These are phyloP conservation scores for Morone saxatilis DNA, from an alignment of 2,113 vertebrate genomes.

Conservation along the genomic window DNA sequence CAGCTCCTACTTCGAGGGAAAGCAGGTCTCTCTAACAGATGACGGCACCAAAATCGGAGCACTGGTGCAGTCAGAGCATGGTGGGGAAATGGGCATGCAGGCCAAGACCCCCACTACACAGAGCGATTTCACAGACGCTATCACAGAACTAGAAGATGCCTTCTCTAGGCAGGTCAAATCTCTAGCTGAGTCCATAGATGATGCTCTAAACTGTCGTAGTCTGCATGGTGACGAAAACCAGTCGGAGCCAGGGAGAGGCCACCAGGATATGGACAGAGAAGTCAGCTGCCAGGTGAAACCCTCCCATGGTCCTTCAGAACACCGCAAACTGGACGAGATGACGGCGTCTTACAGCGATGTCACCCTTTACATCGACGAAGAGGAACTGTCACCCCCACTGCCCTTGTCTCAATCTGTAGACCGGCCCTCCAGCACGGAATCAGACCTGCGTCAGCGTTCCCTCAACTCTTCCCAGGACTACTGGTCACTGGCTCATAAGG, in stretches of 20 bases:
- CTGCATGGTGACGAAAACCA: conserved; percentile 90
- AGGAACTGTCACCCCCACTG: conserved; percentile 94
- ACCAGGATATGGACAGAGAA: conserved; percentile 85
- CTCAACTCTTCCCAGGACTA: conserved; percentile 91
- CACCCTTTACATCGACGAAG: conserved; percentile 96
- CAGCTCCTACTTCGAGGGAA: conserved; percentile 97
- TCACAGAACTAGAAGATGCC: conserved; percentile 96
- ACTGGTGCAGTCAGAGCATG: conserved; percentile 87
- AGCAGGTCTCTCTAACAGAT: conserved; percentile 93
- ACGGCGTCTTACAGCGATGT: conserved; percentile 96
- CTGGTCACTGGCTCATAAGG: conserved; percentile 93
- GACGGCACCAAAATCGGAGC: conserved; percentile 89
- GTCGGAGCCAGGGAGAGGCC: conserved; percentile 79
- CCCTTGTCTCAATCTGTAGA: conserved; percentile 89
- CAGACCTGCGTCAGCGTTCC: conserved; percentile 89
- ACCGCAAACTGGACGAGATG: conserved; percentile 93
- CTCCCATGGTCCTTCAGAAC: conserved; percentile 83
- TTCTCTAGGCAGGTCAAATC: conserved; percentile 98
- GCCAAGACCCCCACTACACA: conserved; percentile 87
- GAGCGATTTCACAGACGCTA: conserved; percentile 92
- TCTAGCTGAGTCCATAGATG: conserved; percentile 96
- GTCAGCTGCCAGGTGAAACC: conserved; percentile 83
- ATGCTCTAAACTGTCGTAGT: conserved; percentile 95
- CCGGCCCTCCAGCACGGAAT: conserved; percentile 89
- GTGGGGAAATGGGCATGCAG: conserved; percentile 84